Base-by-base conservation (phyloP, 2,797 vertebrate genomes). In the Trematocara caparti region DNA sequence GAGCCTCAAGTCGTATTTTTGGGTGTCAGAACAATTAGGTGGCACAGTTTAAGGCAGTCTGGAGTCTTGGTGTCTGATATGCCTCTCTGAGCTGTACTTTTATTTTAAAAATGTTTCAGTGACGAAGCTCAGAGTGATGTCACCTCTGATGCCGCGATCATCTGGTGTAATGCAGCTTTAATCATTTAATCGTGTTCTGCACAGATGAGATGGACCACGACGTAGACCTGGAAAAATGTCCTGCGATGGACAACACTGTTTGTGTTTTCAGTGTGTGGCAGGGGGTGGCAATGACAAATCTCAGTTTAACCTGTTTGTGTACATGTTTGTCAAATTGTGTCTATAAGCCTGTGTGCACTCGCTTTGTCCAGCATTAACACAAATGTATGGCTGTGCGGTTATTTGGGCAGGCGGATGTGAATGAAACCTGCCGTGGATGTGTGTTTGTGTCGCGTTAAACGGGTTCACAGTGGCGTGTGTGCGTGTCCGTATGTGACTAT, bases 371-470 rank as follows among this genome's bases (percentile, higher is more conserved):
- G 43, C 79, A 62, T 73, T 62, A 86, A 84, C 81, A 87, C 81
- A 90, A 78, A 92, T 85, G 53, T 88, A 90, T 82, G 88, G 86
- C 75, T 13, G 69, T 38, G 87, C 12, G 71, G 48, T 79, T 62
- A 83, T 88, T 82, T 90, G 90, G 24, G 48, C 71, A 79, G 81
- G 76, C 19, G 69, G 78, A 81, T 86, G 91, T 81, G 85, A 90
- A 91, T 89, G 84, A 88, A 81, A 72, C 57, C 79, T 62, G 76
- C 45, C 19, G 86, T 47, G 81, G 53, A 86, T 89, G 81, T 82
- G 86, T 64, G 89, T 94, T 90, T 93, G 90, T 92, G 90, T 94
- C 87, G 90, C 78, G 82, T 93, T 96, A 95, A 95, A 90, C 81
- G 86, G 93, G 90, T 95, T 94, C 94, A 89, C 77, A 71, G 86